Evolutionary conservation across 2,797 vertebrate species (phyloP), one percentile per base, ranked within the genome.

Genomic region (Lophura swinhoii): DNA sequence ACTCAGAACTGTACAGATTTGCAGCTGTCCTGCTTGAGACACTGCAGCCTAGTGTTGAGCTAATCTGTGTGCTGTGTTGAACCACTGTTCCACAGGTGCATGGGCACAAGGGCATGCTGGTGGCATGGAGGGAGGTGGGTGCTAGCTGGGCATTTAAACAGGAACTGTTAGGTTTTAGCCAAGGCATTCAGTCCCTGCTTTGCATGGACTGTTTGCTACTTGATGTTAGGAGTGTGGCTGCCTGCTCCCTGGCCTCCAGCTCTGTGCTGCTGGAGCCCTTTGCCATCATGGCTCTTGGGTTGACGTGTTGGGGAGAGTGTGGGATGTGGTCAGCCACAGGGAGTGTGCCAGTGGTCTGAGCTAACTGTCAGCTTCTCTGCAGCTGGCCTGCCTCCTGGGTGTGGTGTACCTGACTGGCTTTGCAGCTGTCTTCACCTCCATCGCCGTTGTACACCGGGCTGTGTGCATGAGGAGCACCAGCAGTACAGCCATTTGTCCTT

Each of bases 401-500:
- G 95, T 99, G 87, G 97, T 99, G 37, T 99, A 99, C 79, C 97
- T 99, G 91, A 99, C 99, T 1, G 98, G 99, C 14, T 98, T 99
- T 4, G 98, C 99, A 0, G 97, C 98, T 16, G 95, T 99, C 24
- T 98, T 99, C 8, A 97, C 98, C 48, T 98, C 98, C 0, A 97
- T 98, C 9, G 95, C 98, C 0, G 95, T 98, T 41, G 91, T 99
- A 60, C 98, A 99, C 75, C 98, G 98, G 84, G 98, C 98, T 7
- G 67, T 97, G 67, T 97, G 98, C 55, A 51, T 95, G 86, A 98
- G 97, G 73, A 97, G 93, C 4, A 2, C 64, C 35, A 58, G 73
- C 90, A 66, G 94, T 81, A 76, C 67, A 11, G 90, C 37, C 6
- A 51, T 87, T 31, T 74, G 4, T n/a, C 79, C 90, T 10, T 44